Conservation (phyloP, 2,113 vertebrate genomes). For the Climacteris rufus region DNA sequence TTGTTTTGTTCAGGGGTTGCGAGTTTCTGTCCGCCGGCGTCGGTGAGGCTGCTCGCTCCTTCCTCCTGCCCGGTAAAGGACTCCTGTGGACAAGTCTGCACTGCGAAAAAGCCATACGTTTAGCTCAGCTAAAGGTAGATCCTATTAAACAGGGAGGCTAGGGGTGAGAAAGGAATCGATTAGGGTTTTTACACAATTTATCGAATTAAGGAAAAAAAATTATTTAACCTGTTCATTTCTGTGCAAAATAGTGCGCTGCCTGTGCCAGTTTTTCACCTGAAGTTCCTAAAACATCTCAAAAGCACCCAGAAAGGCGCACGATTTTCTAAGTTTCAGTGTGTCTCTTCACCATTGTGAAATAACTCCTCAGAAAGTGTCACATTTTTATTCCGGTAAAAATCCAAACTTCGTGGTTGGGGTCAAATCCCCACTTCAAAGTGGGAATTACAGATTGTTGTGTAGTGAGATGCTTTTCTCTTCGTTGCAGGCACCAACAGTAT, state of each 20-base stretch:
- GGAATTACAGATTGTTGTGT: not conserved
- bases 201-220: accelerated
- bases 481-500: not conserved
- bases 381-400: not conserved
- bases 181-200: accelerated
- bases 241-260: accelerated
- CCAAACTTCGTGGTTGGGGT: not conserved
- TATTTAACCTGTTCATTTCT: not conserved
- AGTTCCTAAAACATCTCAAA: not conserved
- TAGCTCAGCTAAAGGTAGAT: not conserved
- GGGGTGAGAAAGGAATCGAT: not conserved
- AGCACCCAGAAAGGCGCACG: accelerated
- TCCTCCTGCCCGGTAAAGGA: accelerated
- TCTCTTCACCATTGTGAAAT: not conserved
- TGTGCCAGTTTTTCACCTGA: not conserved
- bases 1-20: too few relatives aligned
- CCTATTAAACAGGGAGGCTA: not conserved
- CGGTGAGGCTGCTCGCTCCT: accelerated
- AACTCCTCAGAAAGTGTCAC: not conserved
- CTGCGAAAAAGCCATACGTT: accelerated
- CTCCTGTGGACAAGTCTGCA: accelerated
- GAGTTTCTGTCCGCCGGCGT: accelerated
- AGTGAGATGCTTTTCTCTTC: not conserved
- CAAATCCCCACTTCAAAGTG: not conserved
- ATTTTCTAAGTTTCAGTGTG: accelerated